Base-by-base conservation (phyloP, 2,113 vertebrate species). In the Misgurnus anguillicaudatus region DNA sequence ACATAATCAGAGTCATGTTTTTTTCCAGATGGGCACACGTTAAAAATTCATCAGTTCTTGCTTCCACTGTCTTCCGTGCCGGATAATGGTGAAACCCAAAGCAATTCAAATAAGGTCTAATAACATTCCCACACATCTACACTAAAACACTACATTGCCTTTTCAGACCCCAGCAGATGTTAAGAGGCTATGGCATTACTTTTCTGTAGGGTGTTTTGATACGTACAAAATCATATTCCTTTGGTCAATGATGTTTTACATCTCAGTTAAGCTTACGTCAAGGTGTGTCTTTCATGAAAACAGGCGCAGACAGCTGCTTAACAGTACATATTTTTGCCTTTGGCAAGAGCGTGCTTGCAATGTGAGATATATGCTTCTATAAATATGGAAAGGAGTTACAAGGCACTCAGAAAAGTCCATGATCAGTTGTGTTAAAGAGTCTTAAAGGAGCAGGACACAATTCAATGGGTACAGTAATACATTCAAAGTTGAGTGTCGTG, bases 301-400 rank as follows among this genome's bases (percentile, higher is more conserved):
- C 19, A 42, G 47, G 10, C 31, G 17, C 47, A 84, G 48, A 65
- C 58, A 80, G 58, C 68, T 77, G 48, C 61, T 45, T 38, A 57
- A 41, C 36, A 57, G 39, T 58, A 55, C 58, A 68, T 66, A 75
- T 77, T 58, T 80, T 66, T 45, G 75, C 80, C 70, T n/a, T 41
- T 42, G 57, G 82, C 80, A 60, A 72, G 39, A 80, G 47, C 64
- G 69, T 42, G 71, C 41, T 70, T n/a, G 47, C 66, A 79, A 74
- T 75, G 17, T 5, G 24, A 60, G 70, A 68, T 36, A 19, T 78
- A 74, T 48, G 17, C 60, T 78, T 64, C 48, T 77, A 57, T 80
- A 79, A 82, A 77, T 83, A 85, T 83, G 81, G 51, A 63, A 62
- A 70, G 36, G 53, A 47, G 4, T 31, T 48, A 41, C 75, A 51